These are phyloP conservation scores for Corythaeola cristata DNA, from an alignment of 2,113 vertebrate genomes.

Conservation along the genomic window DNA sequence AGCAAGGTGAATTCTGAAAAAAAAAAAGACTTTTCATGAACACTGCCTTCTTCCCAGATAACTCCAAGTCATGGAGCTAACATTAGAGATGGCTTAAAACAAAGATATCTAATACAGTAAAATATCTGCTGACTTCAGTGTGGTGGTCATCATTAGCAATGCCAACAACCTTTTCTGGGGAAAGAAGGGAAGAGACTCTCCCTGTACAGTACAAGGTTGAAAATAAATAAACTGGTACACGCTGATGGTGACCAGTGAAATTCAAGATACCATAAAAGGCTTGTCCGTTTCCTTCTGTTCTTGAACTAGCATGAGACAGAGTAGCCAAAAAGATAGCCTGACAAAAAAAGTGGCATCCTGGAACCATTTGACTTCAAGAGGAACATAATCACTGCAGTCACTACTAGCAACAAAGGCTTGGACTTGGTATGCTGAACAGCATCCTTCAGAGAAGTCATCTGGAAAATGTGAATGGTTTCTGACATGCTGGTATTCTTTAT, in stretches of 20 bases:
- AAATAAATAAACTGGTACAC: not conserved
- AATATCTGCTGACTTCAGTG: not conserved
- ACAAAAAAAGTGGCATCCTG: not conserved
- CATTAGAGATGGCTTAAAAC: not conserved
- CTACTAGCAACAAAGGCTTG: not conserved
- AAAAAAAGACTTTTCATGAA: fast-evolving
- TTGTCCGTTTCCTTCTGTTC: not conserved
- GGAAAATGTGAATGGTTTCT: not conserved
- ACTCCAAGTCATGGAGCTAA: not conserved
- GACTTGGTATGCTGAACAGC: not conserved
- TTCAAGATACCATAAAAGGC: not conserved
- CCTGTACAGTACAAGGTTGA: not conserved
- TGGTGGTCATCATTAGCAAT: not conserved
- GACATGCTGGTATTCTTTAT: not conserved
- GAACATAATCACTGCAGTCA: not conserved
- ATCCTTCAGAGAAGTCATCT: not conserved
- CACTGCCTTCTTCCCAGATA: not conserved
- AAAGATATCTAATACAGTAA: not conserved
- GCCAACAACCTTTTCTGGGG: not conserved
- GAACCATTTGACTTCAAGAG: not conserved
- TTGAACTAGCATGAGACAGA: not conserved
- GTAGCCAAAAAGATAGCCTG: not conserved
- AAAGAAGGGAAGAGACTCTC: not conserved
- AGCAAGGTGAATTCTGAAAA: not conserved
- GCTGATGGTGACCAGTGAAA: not conserved